These are phyloP conservation scores for Drosophila nigromelanica DNA, from an alignment of 1,140 invertebrate species.

Conservation along the genomic window DNA sequence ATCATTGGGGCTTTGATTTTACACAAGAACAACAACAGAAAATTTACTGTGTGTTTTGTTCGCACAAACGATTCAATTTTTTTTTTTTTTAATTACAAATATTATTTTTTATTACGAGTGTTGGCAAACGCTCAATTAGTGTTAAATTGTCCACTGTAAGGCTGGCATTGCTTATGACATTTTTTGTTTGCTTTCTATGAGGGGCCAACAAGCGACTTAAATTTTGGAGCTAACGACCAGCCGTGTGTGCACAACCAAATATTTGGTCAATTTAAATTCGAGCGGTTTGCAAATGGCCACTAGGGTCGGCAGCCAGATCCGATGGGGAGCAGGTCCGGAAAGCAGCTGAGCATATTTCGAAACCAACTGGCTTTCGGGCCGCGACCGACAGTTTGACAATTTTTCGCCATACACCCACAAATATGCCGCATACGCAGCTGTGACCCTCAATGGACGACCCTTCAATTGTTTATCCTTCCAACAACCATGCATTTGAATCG, in stretches of 20 bases:
- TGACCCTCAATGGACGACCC: conserved; percentile 52
- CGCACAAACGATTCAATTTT: conserved; percentile 19
- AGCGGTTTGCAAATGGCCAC: conserved; percentile 40
- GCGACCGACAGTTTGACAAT: conserved; percentile 74
- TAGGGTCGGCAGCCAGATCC: neutral
- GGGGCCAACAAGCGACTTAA: conserved; percentile 52
- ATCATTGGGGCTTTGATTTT: neutral
- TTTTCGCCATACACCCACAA: conserved; percentile 71
- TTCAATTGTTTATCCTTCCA: conserved; percentile 66
- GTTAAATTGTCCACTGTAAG: conserved; percentile 1
- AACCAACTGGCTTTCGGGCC: conserved; percentile 68
- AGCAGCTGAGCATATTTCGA: conserved; percentile 66
- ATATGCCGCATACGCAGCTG: conserved; percentile 74
- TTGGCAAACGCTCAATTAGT: conserved; percentile 71
- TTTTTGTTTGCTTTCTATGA: conserved; percentile 47
- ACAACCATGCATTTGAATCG: conserved; percentile 10
- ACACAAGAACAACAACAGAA: conserved; percentile 10
- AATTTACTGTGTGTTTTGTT: conserved; percentile 44
- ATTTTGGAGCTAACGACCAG: conserved; percentile 58
- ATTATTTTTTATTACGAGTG: conserved; percentile 70
- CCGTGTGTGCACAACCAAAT: conserved; percentile 51
- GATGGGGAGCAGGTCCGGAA: conserved; percentile 19
- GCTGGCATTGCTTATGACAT: conserved; percentile 19
- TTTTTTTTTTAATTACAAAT: conserved; percentile 69
- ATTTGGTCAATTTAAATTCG: conserved; percentile 79